These are phyloP conservation scores for Manacus vitellinus DNA, from an alignment of 2,113 vertebrate genomes.

Conservation along the genomic window DNA sequence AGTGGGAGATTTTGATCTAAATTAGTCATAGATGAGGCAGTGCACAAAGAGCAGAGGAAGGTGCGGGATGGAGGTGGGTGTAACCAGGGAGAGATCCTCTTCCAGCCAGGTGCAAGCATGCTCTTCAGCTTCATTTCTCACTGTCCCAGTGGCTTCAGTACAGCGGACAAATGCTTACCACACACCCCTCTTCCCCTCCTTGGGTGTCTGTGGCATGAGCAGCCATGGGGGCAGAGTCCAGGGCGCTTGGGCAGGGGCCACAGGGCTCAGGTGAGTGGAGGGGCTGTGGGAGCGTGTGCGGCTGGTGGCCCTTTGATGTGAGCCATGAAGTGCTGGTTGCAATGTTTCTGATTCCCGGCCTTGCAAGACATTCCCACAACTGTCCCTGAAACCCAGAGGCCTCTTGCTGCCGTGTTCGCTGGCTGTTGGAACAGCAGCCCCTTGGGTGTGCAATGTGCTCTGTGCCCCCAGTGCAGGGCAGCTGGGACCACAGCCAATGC, in stretches of 20 bases:
- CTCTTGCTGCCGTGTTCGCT: background rate
- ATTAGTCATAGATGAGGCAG: background rate
- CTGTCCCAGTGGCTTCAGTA: accelerated
- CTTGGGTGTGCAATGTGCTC: accelerated
- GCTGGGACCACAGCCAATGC: accelerated
- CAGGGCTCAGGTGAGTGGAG: background rate
- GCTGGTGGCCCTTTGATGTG: background rate
- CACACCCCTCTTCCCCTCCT: background rate
- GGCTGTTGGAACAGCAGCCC: accelerated
- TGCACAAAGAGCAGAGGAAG: background rate
- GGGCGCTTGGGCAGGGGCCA: accelerated
- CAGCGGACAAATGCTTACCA: accelerated
- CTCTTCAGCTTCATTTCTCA: background rate
- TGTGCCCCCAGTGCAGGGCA: accelerated
- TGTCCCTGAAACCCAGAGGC: accelerated
- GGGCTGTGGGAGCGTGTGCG: accelerated
- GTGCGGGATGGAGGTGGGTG: background rate
- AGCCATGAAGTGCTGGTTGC: background rate
- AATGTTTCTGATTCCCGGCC: background rate
- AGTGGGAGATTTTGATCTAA: background rate
- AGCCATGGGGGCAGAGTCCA: background rate
- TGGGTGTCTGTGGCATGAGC: accelerated
- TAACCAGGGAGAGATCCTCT: background rate
- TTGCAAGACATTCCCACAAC: background rate
- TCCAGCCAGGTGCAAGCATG: accelerated